Conservation (phyloP, 1,140 invertebrate species). For the Philopotamus ludificatus region DNA sequence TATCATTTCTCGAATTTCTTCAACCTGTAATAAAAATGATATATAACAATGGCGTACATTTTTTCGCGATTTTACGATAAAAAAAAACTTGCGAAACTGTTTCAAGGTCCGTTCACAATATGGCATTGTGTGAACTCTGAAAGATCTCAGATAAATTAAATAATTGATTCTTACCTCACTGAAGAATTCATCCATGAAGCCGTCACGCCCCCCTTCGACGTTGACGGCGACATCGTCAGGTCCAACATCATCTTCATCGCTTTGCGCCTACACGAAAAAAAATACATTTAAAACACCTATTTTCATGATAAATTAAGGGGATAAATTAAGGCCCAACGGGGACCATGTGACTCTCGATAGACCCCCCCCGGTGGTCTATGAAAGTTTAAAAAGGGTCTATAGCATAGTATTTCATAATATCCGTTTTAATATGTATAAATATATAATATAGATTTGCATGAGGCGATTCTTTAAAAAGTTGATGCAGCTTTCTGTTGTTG, state of each 20-base stretch:
- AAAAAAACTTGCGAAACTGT: neutral
- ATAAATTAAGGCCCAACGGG: no score
- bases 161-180: constrained; percentile 71
- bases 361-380: no score
- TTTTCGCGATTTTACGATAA: neutral
- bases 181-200: constrained; percentile 98
- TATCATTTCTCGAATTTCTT: constrained; percentile 99
- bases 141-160: neutral
- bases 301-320: no score
- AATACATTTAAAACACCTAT: neutral
- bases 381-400: no score
- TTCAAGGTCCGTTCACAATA: neutral
- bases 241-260: constrained; percentile 90
- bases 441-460: no score
- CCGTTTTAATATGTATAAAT: no score
- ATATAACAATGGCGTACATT: neutral
- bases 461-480: no score
- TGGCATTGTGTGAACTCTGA: neutral
- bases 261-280: constrained; percentile 75
- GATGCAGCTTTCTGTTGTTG: no score
- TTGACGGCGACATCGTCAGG: constrained; percentile 89
- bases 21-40: constrained; percentile 67
- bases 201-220: constrained; percentile 80
- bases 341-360: no score
- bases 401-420: no score